Percentiles rank a stretch among this genome's conserved stretches.
These are phyloP conservation scores for Baronia brevicornis DNA, from an alignment of 2,888 invertebrate species.

Conservation along the genomic window DNA sequence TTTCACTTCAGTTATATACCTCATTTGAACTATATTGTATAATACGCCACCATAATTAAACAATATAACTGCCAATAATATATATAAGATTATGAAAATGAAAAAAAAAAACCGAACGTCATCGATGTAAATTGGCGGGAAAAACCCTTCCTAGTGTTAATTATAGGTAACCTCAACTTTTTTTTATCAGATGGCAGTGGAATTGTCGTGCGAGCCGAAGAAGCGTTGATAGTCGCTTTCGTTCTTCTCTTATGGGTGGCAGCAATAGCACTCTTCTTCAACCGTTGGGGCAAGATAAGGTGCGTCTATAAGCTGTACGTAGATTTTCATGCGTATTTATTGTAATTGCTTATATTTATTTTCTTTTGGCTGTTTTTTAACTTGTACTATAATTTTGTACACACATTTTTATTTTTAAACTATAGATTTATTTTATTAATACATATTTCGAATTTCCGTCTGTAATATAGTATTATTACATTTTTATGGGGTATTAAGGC, in stretches of 20 bases:
- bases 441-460: slow-evolving; percentile 7
- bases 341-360: neutral
- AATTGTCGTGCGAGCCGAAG: slow-evolving; percentile 88
- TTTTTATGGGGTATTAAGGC: slow-evolving; percentile 3
- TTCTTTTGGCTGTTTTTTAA: no score
- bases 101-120: no score
- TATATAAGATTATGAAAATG: no score
- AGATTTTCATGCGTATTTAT: slow-evolving; percentile 29
- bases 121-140: no score
- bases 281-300: slow-evolving; percentile 94
- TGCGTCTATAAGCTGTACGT: slow-evolving; percentile 74
- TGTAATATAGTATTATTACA: slow-evolving; percentile 6
- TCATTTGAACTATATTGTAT: no score
- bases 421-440: neutral
- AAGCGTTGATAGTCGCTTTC: slow-evolving; percentile 88
- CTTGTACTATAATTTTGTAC: no score
- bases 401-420: neutral
- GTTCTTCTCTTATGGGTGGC: slow-evolving; percentile 92
- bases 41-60: no score
- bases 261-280: slow-evolving; percentile 92
- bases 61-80: no score
- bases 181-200: slow-evolving; percentile 71
- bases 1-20: no score
- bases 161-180: slow-evolving; percentile 1
- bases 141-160: no score